A percentile compares a stretch with the other conserved stretches of the same genome.
Conservation (phyloP, 2,797 vertebrate species). For the Synanceia verrucosa region DNA sequence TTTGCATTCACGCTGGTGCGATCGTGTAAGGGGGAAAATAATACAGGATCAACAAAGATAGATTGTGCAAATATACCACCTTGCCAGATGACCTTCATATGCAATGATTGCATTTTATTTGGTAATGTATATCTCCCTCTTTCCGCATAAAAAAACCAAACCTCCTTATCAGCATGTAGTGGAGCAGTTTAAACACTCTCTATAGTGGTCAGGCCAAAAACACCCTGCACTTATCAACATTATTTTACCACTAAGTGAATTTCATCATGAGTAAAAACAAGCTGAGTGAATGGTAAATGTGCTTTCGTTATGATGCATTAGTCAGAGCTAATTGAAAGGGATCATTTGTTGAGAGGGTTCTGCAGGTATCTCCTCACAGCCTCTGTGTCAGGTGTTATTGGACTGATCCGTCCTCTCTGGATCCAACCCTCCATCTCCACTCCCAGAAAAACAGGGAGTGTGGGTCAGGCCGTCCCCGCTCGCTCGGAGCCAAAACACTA, state of each 20-base stretch:
- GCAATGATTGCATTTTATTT: constrained; percentile 43
- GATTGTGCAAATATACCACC: constrained; percentile 40
- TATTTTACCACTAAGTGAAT: constrained; percentile 59
- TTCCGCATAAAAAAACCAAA: constrained; percentile 10
- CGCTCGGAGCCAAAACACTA: constrained; percentile 68
- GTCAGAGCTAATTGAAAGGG: constrained; percentile 34
- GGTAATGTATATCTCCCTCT: constrained; percentile 1
- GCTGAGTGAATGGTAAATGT: constrained; percentile 47
- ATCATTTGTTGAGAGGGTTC: constrained; percentile 25
- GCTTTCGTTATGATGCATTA: constrained; percentile 11
- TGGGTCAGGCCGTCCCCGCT: constrained; percentile 42
- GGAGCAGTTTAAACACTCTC: constrained; percentile 34
- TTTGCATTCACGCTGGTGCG: constrained; percentile 52
- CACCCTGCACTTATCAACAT: constrained; percentile 44
- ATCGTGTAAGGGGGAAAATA: constrained; percentile 43
- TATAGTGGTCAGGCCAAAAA: constrained; percentile 22
- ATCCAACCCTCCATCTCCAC: constrained; percentile 39
- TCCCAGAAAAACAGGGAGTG: constrained; percentile 56
- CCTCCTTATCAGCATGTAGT: constrained; percentile 14
- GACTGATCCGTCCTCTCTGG: constrained; percentile 47
- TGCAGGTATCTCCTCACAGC: constrained; percentile 4
- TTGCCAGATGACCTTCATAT: constrained; percentile 40
- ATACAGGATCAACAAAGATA: constrained; percentile 33
- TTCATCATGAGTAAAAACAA: constrained; percentile 56
- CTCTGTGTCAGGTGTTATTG: constrained; percentile 60